Percentiles rank a stretch among this genome's conserved stretches.
These are phyloP conservation scores for Strix aluco DNA, from an alignment of 2,113 vertebrate genomes.

Conservation along the genomic window DNA sequence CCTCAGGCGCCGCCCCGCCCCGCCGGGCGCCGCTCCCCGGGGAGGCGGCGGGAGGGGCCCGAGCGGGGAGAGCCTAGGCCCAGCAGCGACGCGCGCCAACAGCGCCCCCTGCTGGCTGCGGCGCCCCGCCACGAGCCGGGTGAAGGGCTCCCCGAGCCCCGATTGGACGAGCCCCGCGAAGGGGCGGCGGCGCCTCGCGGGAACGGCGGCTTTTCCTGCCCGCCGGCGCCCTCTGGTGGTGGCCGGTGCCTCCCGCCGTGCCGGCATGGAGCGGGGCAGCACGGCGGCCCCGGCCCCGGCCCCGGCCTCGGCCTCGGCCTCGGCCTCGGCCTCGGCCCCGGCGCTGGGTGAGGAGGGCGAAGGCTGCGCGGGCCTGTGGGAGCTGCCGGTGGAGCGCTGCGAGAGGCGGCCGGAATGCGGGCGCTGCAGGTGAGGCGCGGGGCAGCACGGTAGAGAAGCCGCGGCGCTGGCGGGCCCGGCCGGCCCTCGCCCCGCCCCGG, in stretches of 20 bases:
- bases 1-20: rapidly evolving
- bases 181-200: background rate
- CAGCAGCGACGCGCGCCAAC: rapidly evolving
- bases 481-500: background rate
- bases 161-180: background rate
- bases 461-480: too few species aligned
- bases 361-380: conserved; percentile 78
- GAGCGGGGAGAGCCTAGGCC: background rate
- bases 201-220: rapidly evolving
- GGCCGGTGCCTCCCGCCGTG: rapidly evolving
- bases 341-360: background rate
- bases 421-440: conserved; percentile 82
- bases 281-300: background rate
- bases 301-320: background rate
- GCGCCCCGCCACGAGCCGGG: too few species aligned
- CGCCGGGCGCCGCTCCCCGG: background rate
- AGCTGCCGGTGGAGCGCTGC: conserved; percentile 81
- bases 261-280: background rate
- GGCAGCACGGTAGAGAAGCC: background rate
- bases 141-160: too few species aligned
- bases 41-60: too few species aligned
- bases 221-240: background rate
- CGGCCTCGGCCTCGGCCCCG: background rate
- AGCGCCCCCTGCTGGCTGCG: background rate
- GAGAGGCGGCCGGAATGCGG: conserved; percentile 86